phyloP scores from a whole-genome alignment of 2,888 invertebrate genomes.

The Pelosia muscerda region DNA sequence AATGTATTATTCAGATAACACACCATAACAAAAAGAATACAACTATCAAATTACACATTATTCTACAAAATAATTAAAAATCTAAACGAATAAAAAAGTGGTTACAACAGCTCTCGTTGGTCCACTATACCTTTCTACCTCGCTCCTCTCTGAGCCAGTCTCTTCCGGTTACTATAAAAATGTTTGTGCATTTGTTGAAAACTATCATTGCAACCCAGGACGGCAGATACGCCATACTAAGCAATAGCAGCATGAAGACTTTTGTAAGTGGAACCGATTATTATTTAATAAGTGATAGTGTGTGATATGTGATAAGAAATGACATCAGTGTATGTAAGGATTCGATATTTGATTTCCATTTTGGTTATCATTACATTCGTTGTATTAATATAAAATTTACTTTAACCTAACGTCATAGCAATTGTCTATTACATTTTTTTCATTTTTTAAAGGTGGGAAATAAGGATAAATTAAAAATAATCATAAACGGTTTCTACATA shows the following conservation, averaged over 20 bases:
- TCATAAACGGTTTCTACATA: not conserved
- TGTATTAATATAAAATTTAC: no score
- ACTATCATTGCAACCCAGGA: conserved; percentile 72
- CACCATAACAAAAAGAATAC: conserved; percentile 10
- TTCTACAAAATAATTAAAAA: conserved; percentile 26
- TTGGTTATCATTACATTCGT: no score
- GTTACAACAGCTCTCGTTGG: conserved; percentile 63
- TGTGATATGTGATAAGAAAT: conserved; percentile 14
- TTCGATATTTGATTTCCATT: not conserved
- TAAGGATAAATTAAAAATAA: not conserved
- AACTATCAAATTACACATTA: conserved; percentile 16
- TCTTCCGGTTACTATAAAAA: conserved; percentile 83
- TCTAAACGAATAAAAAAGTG: conserved; percentile 19
- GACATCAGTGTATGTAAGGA: not conserved
- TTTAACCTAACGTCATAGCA: no score
- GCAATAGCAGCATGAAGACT: conserved; percentile 77
- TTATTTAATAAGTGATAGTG: conserved; percentile 26
- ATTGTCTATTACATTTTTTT: no score
- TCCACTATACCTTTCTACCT: conserved; percentile 73
- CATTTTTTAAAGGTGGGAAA: not conserved
- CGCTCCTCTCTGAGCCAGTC: conserved; percentile 69
- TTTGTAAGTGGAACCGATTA: conserved; percentile 71
- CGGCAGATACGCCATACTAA: conserved; percentile 64
- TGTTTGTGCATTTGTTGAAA: conserved; percentile 71
- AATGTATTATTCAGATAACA: not conserved